phyloP scores from a whole-genome alignment of 2,888 invertebrate genomes.

The Heliconius cydno region DNA sequence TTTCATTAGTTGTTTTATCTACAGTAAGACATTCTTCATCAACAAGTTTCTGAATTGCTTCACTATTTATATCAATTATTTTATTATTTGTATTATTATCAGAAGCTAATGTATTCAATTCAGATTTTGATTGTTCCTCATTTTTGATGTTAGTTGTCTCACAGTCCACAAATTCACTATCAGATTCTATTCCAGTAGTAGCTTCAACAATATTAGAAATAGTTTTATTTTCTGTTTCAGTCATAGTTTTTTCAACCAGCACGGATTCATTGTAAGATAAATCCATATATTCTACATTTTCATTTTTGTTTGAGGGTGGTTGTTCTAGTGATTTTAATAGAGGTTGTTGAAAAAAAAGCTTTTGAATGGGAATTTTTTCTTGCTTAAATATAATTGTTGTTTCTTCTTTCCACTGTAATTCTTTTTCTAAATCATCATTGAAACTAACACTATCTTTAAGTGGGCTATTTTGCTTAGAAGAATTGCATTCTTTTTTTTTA shows the following conservation, averaged over 20 bases:
- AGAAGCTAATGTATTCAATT: not conserved
- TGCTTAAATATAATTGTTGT: slow-evolving; percentile 70
- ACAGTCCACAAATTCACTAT: slow-evolving; percentile 76
- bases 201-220: slow-evolving; percentile 42
- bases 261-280: slow-evolving; percentile 65
- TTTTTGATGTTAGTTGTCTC: slow-evolving; percentile 72
- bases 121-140: slow-evolving; percentile 47
- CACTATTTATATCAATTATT: not conserved
- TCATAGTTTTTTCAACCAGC: slow-evolving; percentile 57
- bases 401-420: slow-evolving; percentile 76
- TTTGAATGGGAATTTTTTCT: slow-evolving; percentile 73
- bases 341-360: slow-evolving; percentile 61
- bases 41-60: not conserved
- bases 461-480: slow-evolving; percentile 66
- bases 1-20: not conserved
- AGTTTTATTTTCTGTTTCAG: slow-evolving; percentile 47
- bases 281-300: slow-evolving; percentile 69
- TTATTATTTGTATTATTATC: not conserved
- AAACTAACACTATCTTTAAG: slow-evolving; percentile 73
- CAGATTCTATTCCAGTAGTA: slow-evolving; percentile 61
- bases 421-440: slow-evolving; percentile 74
- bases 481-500: slow-evolving; percentile 57
- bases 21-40: not conserved
- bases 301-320: slow-evolving; percentile 36
- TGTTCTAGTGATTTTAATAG: slow-evolving; percentile 22